A percentile compares a stretch with the other conserved stretches of the same genome.
phyloP scores from a whole-genome alignment of 2,888 invertebrate species.

The Hofmannophila pseudospretella region DNA sequence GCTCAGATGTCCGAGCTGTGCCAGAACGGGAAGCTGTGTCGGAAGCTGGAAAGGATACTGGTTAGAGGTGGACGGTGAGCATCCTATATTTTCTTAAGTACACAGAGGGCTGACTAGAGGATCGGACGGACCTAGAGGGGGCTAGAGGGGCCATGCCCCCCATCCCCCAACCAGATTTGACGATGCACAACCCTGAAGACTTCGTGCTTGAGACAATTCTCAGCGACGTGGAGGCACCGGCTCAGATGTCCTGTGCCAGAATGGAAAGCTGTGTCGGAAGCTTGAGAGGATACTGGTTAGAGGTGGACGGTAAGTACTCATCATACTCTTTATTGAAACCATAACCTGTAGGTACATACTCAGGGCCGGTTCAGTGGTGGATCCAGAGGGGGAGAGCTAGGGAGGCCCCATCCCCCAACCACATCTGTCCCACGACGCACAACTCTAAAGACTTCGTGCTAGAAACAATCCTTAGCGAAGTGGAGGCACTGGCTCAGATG shows the following conservation, averaged over 20 bases:
- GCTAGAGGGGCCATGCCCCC: too few species aligned
- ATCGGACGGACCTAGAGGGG: too few species aligned
- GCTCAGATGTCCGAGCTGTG: slow-evolving; percentile 59
- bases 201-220: slow-evolving; percentile 73
- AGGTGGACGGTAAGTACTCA: slow-evolving; percentile 51
- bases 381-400: too few species aligned
- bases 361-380: too few species aligned
- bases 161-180: too few species aligned
- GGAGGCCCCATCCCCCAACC: too few species aligned
- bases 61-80: slow-evolving; percentile 53
- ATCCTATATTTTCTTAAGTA: too few species aligned
- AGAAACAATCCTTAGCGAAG: slow-evolving; percentile 47
- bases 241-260: slow-evolving; percentile 58
- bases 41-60: slow-evolving; percentile 50
- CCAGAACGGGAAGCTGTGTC: slow-evolving; percentile 60
- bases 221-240: slow-evolving; percentile 39
- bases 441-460: slow-evolving; percentile 87
- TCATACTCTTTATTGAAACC: too few species aligned
- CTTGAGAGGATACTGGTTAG: slow-evolving; percentile 48
- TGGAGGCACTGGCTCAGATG: slow-evolving; percentile 46
- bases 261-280: slow-evolving; percentile 57
- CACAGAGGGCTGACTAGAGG: too few species aligned
- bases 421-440: too few species aligned
- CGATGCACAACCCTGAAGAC: slow-evolving; percentile 89
- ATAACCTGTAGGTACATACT: too few species aligned